phyloP scores from a whole-genome alignment of 2,888 invertebrate genomes.

The Harpagoxenus sublaevis region DNA sequence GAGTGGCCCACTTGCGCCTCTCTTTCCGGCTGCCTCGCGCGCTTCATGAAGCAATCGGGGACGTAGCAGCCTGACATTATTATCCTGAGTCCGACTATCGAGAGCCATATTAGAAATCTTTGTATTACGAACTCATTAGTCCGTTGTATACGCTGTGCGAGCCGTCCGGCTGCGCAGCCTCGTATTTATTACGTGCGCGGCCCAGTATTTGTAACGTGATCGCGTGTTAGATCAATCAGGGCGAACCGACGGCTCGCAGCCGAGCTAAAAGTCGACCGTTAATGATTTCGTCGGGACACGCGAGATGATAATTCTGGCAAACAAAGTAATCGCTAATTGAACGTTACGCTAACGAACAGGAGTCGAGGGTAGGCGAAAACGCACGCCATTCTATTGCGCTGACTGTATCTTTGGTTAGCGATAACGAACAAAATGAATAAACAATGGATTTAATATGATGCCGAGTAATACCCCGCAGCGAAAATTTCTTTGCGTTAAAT shows the following conservation, averaged over 20 bases:
- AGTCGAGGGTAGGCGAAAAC: neutral
- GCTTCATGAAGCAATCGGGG: conserved; percentile 63
- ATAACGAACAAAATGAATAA: conserved; percentile 56
- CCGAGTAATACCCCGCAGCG: conserved; percentile 44
- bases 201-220: conserved; percentile 32
- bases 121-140: conserved; percentile 46
- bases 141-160: neutral
- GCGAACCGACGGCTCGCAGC: conserved; percentile 19
- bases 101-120: conserved; percentile 27
- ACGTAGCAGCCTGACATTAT: conserved; percentile 60
- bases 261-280: conserved; percentile 45
- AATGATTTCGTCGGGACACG: conserved; percentile 49
- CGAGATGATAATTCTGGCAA: conserved; percentile 50
- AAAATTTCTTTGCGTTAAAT: conserved; percentile 69
- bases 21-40: conserved; percentile 75
- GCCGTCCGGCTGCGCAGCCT: conserved; percentile 8
- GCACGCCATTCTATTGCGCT: conserved; percentile 15
- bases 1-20: conserved; percentile 82
- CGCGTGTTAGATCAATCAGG: conserved; percentile 45
- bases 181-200: conserved; percentile 54
- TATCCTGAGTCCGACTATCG: conserved; percentile 47
- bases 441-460: conserved; percentile 51
- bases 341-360: conserved; percentile 46
- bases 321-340: conserved; percentile 52
- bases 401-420: conserved; percentile 9